Evolutionary conservation across 2,113 vertebrate genomes (phyloP).

Genomic region (Siniperca chuatsi): DNA sequence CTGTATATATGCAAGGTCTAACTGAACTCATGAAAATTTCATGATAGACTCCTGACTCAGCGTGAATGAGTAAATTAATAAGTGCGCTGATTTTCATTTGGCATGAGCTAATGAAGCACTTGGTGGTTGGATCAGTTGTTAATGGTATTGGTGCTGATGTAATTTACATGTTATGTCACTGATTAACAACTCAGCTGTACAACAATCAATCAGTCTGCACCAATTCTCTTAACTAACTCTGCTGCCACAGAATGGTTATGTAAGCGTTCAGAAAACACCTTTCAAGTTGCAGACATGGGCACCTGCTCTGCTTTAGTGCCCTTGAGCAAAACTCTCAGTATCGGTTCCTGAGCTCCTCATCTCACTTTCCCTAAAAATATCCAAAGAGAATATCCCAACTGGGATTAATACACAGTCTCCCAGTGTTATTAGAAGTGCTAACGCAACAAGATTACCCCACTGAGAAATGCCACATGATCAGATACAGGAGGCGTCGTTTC

Average conservation of each 20-base stretch:
- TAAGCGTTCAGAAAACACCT: not conserved
- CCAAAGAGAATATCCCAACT: slow-evolving; percentile 6
- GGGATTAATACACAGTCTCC: slow-evolving; percentile 8
- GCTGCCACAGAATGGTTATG: not conserved
- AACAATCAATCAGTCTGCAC: slow-evolving; percentile 19
- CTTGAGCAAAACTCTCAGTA: not conserved
- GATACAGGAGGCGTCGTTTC: slow-evolving; percentile 28
- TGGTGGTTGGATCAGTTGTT: not conserved
- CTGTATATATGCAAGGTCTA: not conserved
- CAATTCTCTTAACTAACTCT: not conserved
- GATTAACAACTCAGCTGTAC: slow-evolving; percentile 19
- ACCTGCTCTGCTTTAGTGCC: not conserved
- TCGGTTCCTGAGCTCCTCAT: not conserved
- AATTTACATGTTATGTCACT: slow-evolving; percentile 19
- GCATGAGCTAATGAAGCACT: not conserved
- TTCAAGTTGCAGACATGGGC: not conserved
- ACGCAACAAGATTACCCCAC: not conserved
- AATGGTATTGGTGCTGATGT: not conserved
- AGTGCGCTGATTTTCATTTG: not conserved
- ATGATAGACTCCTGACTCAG: not conserved
- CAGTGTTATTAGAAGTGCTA: not conserved
- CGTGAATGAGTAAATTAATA: not conserved
- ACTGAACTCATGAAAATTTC: not conserved
- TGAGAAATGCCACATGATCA: slow-evolving; percentile 17
- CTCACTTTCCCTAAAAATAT: not conserved